Conservation (phyloP, 2,797 vertebrate species). For the Melopsittacus undulatus region DNA sequence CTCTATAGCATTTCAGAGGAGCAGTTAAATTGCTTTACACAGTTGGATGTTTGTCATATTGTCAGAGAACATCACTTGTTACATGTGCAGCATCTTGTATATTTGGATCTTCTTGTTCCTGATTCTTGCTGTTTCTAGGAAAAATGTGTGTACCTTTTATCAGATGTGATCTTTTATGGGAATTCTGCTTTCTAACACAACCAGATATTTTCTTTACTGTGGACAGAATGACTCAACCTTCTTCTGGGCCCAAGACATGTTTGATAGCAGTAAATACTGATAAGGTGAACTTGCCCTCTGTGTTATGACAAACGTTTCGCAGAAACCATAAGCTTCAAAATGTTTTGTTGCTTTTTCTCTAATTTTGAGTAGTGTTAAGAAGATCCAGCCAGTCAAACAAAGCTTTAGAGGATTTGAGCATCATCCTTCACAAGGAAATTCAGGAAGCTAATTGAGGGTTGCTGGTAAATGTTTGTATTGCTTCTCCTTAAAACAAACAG, state of each 20-base stretch:
- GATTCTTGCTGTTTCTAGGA: not conserved
- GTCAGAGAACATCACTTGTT: not conserved
- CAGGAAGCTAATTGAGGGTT: not conserved
- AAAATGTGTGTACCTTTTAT: not conserved
- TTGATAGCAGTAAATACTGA: not conserved
- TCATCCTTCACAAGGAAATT: not conserved
- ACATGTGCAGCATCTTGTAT: not conserved
- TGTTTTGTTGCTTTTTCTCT: not conserved
- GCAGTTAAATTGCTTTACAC: not conserved
- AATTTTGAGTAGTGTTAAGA: not conserved
- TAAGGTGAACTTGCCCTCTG: not conserved
- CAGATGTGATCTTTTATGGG: not conserved
- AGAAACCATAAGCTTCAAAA: not conserved
- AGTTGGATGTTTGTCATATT: not conserved
- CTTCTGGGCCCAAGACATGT: not conserved
- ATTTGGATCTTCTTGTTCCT: not conserved
- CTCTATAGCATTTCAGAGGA: not conserved
- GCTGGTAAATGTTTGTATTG: not conserved
- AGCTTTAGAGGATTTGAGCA: not conserved
- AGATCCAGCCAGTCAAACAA: not conserved
- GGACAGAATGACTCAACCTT: not conserved
- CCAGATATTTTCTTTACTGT: not conserved
- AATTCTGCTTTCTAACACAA: not conserved
- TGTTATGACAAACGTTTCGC: not conserved
- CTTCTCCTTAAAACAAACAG: not conserved